Base-by-base conservation (phyloP, 2,888 invertebrate genomes). In the Steromphala cineraria region DNA sequence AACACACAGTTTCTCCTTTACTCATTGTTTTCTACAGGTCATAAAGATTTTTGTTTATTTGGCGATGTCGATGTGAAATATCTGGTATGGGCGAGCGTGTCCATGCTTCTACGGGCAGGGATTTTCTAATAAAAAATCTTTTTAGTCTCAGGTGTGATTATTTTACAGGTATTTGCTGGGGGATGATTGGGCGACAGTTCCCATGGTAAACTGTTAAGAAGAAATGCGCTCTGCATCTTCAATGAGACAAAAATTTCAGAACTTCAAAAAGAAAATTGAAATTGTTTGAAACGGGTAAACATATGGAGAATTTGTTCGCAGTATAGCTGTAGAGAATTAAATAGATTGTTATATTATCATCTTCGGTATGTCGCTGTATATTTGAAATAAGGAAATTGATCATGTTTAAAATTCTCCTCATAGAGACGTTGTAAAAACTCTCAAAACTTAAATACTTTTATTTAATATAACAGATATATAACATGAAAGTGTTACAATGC, bases 41-140 rank as follows among this genome's bases (percentile, higher is more conserved):
- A 62, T 62, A 62, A 62, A 62, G 62, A 62, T 62, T 56, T 62
- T 62, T 62, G 62, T 62, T 62, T 62, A 62, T 62, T 62, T 62
- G 28, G 10, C 24, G 62, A 62, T 28, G 17, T 28, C 28, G 62
- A 28, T 62, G 62, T 28, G 62, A 62, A 24, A 62, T 62, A 21
- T 62, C 28, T 62, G 62, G 28, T 28, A 24, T 62, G 21, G 62
- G 17, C 28, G 62, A 28, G 28, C 62, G 62, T 62, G 62, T 24
- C 28, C 62, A 62, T 62, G 62, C 28, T 24, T 62, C 62, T 13
- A 24, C 13, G 28, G 21, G 28, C 5, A 28, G 62, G 62, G 62
- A 62, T 62, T 15, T 28, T 28, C 62, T 4, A 24, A 21, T 24
- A 62, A 21, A 28, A 28, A 62, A 28, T 62, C 62, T 62, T 62